Conservation (phyloP, 2,797 vertebrate genomes). For the Hippoglossus hippoglossus region DNA sequence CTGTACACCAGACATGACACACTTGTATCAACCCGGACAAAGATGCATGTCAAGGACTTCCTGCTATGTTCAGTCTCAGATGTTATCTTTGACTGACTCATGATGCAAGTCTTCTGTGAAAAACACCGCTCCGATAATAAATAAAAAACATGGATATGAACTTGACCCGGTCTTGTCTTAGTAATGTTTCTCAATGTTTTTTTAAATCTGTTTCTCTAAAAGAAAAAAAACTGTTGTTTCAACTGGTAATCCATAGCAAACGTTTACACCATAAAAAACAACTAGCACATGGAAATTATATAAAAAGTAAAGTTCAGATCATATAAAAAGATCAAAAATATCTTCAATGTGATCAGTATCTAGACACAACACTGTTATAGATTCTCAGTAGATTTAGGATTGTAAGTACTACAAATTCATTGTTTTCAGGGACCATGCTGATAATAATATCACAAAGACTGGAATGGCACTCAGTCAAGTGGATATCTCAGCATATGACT, state of each 20-base stretch:
- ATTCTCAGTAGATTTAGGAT: background rate
- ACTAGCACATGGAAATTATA: too few species aligned
- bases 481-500: too few species aligned
- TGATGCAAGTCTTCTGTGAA: background rate
- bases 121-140: conserved; percentile 2
- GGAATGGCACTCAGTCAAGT: too few species aligned
- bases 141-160: background rate
- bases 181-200: background rate
- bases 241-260: too few species aligned
- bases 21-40: conserved; percentile 13
- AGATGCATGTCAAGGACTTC: conserved; percentile 14
- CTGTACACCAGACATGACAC: conserved; percentile 41
- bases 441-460: background rate
- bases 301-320: too few species aligned
- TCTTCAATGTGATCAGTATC: background rate
- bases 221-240: too few species aligned
- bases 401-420: background rate
- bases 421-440: background rate
- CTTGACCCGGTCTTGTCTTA: background rate
- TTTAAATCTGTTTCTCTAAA: background rate
- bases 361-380: background rate
- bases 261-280: too few species aligned
- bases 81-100: conserved; percentile 6
- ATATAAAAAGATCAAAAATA: too few species aligned
- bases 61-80: conserved; percentile 5